Conservation (phyloP, 2,797 vertebrate species). For the Pyrocephalus nanus region DNA sequence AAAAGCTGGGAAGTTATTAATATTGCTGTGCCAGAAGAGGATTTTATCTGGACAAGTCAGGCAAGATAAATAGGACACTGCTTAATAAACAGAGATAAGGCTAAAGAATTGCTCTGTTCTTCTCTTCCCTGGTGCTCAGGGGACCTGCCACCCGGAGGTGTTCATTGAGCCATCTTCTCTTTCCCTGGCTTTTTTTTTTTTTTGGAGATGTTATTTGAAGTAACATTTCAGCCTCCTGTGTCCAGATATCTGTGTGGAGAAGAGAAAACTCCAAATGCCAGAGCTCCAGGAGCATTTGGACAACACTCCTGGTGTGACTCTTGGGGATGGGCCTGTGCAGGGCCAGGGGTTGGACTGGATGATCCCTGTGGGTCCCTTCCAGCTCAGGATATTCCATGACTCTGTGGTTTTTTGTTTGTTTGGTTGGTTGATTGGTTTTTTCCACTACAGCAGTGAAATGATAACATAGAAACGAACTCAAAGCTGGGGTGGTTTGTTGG, state of each 20-base stretch:
- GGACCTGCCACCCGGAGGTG: too few species aligned
- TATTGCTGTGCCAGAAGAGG: neutral
- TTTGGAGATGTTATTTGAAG: neutral
- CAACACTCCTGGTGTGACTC: rapidly evolving
- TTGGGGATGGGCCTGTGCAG: neutral
- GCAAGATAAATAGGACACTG: neutral
- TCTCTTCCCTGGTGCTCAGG: neutral
- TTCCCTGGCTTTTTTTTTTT: neutral
- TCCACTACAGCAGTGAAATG: neutral
- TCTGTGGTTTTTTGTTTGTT: too few species aligned
- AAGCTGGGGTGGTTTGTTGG: neutral
- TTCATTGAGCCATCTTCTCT: neutral
- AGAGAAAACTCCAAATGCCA: neutral
- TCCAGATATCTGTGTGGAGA: neutral
- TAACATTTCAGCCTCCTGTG: neutral
- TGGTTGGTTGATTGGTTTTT: too few species aligned
- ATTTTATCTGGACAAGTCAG: neutral
- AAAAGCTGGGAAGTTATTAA: neutral
- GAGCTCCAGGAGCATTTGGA: neutral
- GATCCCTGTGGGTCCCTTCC: neutral
- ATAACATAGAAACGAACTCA: neutral
- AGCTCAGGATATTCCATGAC: neutral
- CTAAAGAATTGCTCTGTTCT: neutral
- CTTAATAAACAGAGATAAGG: neutral
- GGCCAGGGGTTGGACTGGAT: rapidly evolving